A percentile compares a stretch with the other conserved stretches of the same genome.
These are phyloP conservation scores for Dasyurus viverrinus DNA, from an alignment of 2,113 vertebrate species.

Conservation along the genomic window DNA sequence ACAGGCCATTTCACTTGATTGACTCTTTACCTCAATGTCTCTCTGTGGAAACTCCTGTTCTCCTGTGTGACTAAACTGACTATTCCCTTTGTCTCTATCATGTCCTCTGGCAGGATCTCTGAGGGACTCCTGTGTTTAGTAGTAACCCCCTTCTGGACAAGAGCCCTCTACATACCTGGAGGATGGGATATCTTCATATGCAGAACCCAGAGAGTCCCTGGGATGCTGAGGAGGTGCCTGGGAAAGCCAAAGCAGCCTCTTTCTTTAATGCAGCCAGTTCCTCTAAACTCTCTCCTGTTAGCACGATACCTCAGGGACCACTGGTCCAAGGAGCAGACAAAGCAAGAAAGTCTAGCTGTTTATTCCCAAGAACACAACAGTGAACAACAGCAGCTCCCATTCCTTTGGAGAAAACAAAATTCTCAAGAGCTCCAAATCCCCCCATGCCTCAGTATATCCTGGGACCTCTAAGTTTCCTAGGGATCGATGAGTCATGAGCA, in stretches of 20 bases:
- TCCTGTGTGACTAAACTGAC: neutral
- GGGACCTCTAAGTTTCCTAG: neutral
- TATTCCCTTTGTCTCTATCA: neutral
- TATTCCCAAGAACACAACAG: neutral
- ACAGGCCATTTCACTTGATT: neutral
- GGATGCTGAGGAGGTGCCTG: neutral
- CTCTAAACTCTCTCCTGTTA: neutral
- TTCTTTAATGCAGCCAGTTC: neutral
- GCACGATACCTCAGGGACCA: neutral
- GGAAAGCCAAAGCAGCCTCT: neutral
- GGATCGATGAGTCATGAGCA: neutral
- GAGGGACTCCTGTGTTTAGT: neutral
- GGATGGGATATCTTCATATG: neutral
- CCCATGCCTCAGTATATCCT: neutral
- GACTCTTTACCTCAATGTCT: neutral
- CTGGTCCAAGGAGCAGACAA: neutral
- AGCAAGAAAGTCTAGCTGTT: neutral
- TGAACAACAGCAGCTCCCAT: neutral
- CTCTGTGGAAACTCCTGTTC: neutral
- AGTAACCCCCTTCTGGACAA: neutral
- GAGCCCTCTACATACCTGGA: rapidly evolving
- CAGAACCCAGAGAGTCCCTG: neutral
- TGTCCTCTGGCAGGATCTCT: neutral
- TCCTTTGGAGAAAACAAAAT: neutral
- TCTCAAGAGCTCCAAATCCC: neutral